phyloP scores from a whole-genome alignment of 2,113 vertebrate genomes.

The Tyrannus savana region DNA sequence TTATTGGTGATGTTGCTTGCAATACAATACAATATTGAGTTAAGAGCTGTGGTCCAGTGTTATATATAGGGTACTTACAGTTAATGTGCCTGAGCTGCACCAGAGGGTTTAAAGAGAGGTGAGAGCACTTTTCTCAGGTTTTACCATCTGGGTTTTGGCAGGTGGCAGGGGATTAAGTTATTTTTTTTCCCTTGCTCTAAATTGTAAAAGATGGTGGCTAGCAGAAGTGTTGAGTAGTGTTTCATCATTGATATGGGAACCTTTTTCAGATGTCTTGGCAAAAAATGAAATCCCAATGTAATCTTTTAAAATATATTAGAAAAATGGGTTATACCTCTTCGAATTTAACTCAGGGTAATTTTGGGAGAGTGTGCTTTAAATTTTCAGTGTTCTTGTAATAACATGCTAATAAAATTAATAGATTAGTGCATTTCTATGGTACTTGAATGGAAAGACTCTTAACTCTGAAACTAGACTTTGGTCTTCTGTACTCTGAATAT shows the following conservation, averaged over 20 bases:
- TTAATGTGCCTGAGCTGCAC: conserved; percentile 4
- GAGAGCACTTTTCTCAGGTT: conserved; percentile 25
- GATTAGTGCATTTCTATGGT: neutral
- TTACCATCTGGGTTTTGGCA: conserved; percentile 37
- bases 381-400: neutral
- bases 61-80: neutral
- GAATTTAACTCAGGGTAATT: neutral
- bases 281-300: neutral
- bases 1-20: neutral
- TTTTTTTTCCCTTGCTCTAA: neutral
- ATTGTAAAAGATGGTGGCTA: neutral
- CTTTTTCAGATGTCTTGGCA: neutral
- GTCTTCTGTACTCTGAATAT: neutral
- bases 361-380: neutral
- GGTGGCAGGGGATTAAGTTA: neutral
- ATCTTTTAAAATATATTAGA: neutral
- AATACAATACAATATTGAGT: neutral
- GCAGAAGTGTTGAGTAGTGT: neutral
- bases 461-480: neutral
- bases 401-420: neutral
- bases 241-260: neutral
- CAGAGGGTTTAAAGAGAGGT: conserved; percentile 18
- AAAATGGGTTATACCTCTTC: neutral
- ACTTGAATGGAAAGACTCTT: neutral
- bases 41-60: neutral